Base-by-base conservation (phyloP, 2,113 vertebrate species). In the Pachypanchax playfairii region DNA sequence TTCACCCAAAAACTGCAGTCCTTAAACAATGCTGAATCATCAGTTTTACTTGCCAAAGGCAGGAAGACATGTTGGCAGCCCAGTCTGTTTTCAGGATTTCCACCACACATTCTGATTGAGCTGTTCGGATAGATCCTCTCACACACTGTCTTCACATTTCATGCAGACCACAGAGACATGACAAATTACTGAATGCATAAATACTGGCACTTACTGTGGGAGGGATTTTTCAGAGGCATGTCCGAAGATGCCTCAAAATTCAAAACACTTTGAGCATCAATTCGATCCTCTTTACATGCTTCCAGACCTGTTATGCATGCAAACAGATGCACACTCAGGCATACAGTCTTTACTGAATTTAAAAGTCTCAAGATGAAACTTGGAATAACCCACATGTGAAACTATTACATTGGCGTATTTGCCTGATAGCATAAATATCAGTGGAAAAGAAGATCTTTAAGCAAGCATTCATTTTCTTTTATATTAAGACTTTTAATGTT, bases 1-100 rank as follows among this genome's bases (percentile, higher is more conserved):
- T 12, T 50, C 24, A 33, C 38, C 70, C 63, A 71, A 65, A 65
- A 48, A 56, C 58, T 48, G 48, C 42, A 15, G 1, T n/a, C 49
- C 65, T 51, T 17, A 57, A 65, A 73, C 75, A 66, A 55, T 47
- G 84, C 82, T 83, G 82, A 83, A 62, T 82, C 46, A 50, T 50
- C 47, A 18, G 59, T 73, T 76, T 82, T 21, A 52, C 64, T 12
- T 14, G 63, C 71, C 53, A 57, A 44, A 28, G 52, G 49, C 26
- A 31, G 65, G 10, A n/a, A 71, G 73, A 69, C 5, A 22, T 39
- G 66, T 58, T 63, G 57, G 15, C 65, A 44, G 41, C 29, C 47
- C 57, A 7, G 39, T 41, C 43, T 76, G 83, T 55, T 71, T 57
- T 46, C 73, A 35, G 69, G 70, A 62, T 56, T 79, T n/a, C n/a